Percentiles rank a stretch among this genome's conserved stretches.
Conservation (phyloP, 2,797 vertebrate genomes). For the Ptychobarbus kaznakovi region DNA sequence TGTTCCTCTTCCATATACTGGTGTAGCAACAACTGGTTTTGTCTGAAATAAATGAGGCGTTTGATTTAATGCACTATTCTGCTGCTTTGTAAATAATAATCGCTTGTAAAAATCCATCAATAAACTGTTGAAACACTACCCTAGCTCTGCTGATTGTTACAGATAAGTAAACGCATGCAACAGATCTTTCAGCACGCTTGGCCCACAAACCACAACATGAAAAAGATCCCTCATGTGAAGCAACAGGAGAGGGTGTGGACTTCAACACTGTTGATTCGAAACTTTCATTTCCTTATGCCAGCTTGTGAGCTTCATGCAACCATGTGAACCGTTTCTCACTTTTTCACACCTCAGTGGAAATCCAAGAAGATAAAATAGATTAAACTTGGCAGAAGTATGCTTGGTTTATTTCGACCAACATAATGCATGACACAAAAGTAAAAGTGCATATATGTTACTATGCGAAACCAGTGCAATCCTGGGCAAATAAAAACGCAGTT, state of each 20-base stretch:
- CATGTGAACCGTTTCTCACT: not conserved
- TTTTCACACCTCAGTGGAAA: not conserved
- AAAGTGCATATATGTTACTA: not conserved
- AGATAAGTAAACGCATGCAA: not conserved
- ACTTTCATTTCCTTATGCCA: slow-evolving; percentile 28
- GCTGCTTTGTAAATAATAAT: slow-evolving; percentile 48
- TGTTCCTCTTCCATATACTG: slow-evolving; percentile 29
- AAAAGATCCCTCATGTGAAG: not conserved
- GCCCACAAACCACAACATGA: not conserved
- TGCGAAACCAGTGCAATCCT: not conserved
- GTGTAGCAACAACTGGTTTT: slow-evolving; percentile 41
- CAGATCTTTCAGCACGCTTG: not conserved
- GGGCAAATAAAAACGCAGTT: too few relatives aligned
- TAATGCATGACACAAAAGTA: not conserved
- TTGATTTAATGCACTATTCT: slow-evolving; percentile 28
- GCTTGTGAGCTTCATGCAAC: not conserved
- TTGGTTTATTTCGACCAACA: slow-evolving; percentile 8
- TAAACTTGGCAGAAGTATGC: not conserved
- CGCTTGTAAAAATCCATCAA: slow-evolving; percentile 46
- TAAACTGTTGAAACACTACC: slow-evolving; percentile 50
- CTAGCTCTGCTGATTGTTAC: not conserved
- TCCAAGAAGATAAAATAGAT: not conserved
- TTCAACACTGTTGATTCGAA: not conserved
- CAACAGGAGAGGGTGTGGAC: not conserved
- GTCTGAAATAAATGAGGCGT: slow-evolving; percentile 16